Evolutionary conservation across 1,140 invertebrate species (phyloP), one percentile per base, ranked within the genome.

Genomic region (Chironomus striatipennis): DNA sequence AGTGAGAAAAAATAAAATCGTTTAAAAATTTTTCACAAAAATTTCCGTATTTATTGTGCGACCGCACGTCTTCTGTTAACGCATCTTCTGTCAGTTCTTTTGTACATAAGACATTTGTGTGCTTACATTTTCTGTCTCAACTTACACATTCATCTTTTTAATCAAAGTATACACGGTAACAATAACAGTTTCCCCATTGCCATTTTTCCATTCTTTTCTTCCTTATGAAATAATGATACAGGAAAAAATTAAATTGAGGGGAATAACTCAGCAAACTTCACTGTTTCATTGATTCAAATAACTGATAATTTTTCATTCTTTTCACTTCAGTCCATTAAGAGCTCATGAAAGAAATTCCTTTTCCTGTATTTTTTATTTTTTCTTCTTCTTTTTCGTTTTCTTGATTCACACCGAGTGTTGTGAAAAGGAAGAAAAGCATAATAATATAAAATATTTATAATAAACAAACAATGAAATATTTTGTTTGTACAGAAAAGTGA

Each of bases 241-340:
- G n/a, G 12, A 57, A n/a, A 57, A 15, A 4, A 47, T 9, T 15
- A 47, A 47, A 57, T 5, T n/a, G 24, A 57, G n/a, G 47, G 47
- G n/a, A 57, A 57, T 57, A 57, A n/a, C 47, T 57, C 47, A 47
- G 15, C 43, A 47, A 47, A 15, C 43, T 10, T 47, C 8, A 70
- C 65, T 70, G 65, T 70, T 70, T 70, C 17, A 70, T 70, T 70
- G 65, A 70, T 70, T 70, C 65, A 70, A 70, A 18, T 18, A 70
- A 70, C 65, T 18, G 17, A 70, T 70, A 70, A 70, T 70, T 70
- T 70, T 70, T 70, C 17, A 70, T 70, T 70, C 24, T 70, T 18
- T 70, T 70, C 20, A n/a, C 47, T 70, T 70, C 1, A 20, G 65
- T 70, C 65, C 65, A 70, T 70, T 70, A 70, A 70, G 65, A 57